Evolutionary conservation across 2,113 vertebrate genomes (phyloP), one percentile per base, ranked within the genome.

Genomic region (Toxostoma redivivum): DNA sequence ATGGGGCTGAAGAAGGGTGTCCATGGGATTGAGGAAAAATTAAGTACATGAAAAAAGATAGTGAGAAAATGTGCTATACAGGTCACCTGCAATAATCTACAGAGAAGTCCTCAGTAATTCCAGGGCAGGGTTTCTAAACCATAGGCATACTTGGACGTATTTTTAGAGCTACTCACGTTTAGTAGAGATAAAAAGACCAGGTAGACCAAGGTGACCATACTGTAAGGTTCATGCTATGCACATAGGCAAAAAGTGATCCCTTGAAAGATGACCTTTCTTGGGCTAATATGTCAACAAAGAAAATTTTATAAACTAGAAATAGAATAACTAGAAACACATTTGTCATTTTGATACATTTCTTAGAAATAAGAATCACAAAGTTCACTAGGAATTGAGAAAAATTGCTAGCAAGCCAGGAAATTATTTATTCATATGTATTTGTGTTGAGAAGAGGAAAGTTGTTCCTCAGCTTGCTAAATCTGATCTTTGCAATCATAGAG

Each of bases 131-230:
- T 12, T 70, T 77, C 50, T 53, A 56, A 83, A 90, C 30, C 20
- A 81, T 37, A 56, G 35, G 12, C 18, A 22, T 12, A 31, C 9
- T 28, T 62, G 25, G 74, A 47, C 9, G 38, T 2, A 7, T 60
- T 58, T 5, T 1, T 40, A 48, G 10, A 76, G 4, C 10, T 88
- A 10, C 1, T 76, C 33, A 22, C 0, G 0, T 64, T 71, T 60
- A 56, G 19, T 25, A 20, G 44, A 33, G 30, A 40, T 71, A 78
- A 66, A 6, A 56, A 64, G 19, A 24, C 15, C 27, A 72, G 11
- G 27, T 16, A 92, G 38, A 71, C 17, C 4, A 33, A 85, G 14
- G 27, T 17, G 19, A 73, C 19, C 14, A 47, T 66, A 20, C 20
- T 47, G 3, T 40, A 51, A 71, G 17, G 9, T 60, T 86, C 60